A percentile compares a stretch with the other conserved stretches of the same genome.
Evolutionary conservation across 2,797 vertebrate genomes (phyloP).

Genomic region (Sebastes umbrosus): DNA sequence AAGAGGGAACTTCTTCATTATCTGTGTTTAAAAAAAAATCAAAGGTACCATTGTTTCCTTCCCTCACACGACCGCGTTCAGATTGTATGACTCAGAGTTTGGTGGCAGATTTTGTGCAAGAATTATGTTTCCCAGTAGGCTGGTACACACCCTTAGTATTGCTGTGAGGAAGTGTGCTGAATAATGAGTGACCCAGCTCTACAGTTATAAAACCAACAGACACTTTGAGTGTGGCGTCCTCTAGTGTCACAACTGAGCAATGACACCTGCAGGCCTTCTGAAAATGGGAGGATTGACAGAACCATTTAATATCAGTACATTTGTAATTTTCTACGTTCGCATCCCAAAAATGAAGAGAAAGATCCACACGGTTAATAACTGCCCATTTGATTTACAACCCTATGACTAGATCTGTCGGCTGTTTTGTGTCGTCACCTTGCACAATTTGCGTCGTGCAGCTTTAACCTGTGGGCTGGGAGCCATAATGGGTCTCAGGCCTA

Average conservation of each 20-base stretch:
- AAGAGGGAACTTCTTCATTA: not conserved
- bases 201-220: not conserved
- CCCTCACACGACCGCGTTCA: not conserved
- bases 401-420: not conserved
- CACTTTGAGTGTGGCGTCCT: conserved; percentile 41
- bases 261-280: not conserved
- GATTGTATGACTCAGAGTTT: not conserved
- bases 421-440: not conserved
- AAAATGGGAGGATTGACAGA: not conserved
- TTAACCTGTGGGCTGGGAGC: conserved; percentile 46
- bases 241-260: conserved; percentile 42
- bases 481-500: conserved; percentile 59
- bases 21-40: not conserved
- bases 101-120: not conserved
- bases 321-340: not conserved
- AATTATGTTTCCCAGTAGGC: not conserved
- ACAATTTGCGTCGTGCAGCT: conserved; percentile 16
- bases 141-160: fast-evolving
- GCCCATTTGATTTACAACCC: not conserved
- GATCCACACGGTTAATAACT: too few species aligned
- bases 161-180: not conserved
- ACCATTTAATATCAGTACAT: not conserved
- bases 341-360: not conserved
- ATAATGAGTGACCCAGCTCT: not conserved
- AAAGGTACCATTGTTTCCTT: not conserved